Percentiles rank a stretch among this genome's conserved stretches.
phyloP scores from a whole-genome alignment of 2,888 invertebrate species.

The Drosophila atroscutellata region DNA sequence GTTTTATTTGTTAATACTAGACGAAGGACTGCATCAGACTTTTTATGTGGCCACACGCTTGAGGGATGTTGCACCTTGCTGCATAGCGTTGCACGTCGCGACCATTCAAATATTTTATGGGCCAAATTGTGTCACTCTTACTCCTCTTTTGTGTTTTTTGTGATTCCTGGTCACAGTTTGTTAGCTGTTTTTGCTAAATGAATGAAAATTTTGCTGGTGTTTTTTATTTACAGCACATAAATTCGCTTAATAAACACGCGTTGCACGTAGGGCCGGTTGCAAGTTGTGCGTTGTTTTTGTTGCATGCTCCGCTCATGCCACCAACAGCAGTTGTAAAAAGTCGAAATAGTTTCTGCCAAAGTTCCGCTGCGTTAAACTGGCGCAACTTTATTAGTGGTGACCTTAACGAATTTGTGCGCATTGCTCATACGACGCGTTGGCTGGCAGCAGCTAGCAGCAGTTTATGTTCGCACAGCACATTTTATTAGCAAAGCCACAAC shows the following conservation, averaged over 20 bases:
- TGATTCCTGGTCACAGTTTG: slow-evolving; percentile 32
- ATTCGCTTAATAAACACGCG: slow-evolving; percentile 75
- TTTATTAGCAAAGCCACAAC: slow-evolving; percentile 66
- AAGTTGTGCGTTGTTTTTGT: slow-evolving; percentile 42
- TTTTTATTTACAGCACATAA: slow-evolving; percentile 75
- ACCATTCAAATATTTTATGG: slow-evolving; percentile 71
- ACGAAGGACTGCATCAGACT: slow-evolving; percentile 13
- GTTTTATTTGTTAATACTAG: slow-evolving; percentile 19
- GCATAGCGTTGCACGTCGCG: slow-evolving; percentile 53
- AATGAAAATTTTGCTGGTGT: slow-evolving; percentile 38
- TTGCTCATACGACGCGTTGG: slow-evolving; percentile 70
- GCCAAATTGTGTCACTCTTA: slow-evolving; percentile 63
- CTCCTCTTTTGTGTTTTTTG: neutral
- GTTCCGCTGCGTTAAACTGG: slow-evolving; percentile 69
- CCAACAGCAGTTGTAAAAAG: slow-evolving; percentile 55
- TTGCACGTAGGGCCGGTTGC: slow-evolving; percentile 50
- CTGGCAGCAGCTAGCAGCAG: slow-evolving; percentile 19
- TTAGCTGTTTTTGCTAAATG: slow-evolving; percentile 25
- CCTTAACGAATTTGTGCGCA: slow-evolving; percentile 53
- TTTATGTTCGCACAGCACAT: slow-evolving; percentile 53
- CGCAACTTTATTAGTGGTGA: slow-evolving; percentile 67
- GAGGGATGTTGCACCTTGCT: slow-evolving; percentile 32
- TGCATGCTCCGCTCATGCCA: slow-evolving; percentile 8
- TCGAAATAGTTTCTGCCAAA: slow-evolving; percentile 57
- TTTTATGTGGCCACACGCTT: slow-evolving; percentile 17